These are phyloP conservation scores for Gulo gulo DNA, from an alignment of 2,113 vertebrate species.

Conservation along the genomic window DNA sequence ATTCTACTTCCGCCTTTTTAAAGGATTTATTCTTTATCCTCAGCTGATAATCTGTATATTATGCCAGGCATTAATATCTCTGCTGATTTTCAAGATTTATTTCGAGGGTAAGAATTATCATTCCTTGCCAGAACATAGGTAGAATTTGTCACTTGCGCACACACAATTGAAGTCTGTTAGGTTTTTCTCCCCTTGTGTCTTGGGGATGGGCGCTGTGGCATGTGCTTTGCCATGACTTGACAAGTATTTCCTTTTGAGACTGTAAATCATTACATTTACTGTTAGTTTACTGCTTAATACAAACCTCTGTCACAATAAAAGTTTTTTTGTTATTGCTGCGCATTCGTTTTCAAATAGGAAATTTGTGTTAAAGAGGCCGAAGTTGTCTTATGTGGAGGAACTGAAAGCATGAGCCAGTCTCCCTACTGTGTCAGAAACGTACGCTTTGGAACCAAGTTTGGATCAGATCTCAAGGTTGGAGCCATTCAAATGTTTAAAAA, in stretches of 20 bases:
- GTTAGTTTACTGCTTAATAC: not conserved
- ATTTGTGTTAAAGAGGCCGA: slow-evolving; percentile 93
- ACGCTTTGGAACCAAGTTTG: slow-evolving; percentile 94
- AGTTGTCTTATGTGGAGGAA: slow-evolving; percentile 93
- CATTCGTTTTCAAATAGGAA: slow-evolving; percentile 84
- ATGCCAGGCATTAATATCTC: not conserved
- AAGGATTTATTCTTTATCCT: not conserved
- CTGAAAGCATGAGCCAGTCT: slow-evolving; percentile 96
- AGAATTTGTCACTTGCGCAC: not conserved
- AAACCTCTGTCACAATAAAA: not conserved
- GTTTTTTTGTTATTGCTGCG: not conserved
- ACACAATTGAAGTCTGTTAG: not conserved
- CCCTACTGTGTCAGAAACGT: slow-evolving; percentile 91
- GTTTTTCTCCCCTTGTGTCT: not conserved
- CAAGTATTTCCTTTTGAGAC: not conserved
- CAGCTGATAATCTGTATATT: not conserved
- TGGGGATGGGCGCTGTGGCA: not conserved
- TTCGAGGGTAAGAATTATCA: slow-evolving; percentile 1
- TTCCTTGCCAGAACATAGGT: not conserved
- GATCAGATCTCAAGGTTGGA: slow-evolving; percentile 91
- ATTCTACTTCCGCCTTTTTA: not conserved
- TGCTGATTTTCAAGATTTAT: slow-evolving; percentile 22
- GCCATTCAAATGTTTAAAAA: not conserved
- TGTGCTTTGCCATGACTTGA: not conserved
- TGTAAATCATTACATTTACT: not conserved